Base-by-base conservation (phyloP, 1,140 invertebrate genomes). In the Lucilia sericata region DNA sequence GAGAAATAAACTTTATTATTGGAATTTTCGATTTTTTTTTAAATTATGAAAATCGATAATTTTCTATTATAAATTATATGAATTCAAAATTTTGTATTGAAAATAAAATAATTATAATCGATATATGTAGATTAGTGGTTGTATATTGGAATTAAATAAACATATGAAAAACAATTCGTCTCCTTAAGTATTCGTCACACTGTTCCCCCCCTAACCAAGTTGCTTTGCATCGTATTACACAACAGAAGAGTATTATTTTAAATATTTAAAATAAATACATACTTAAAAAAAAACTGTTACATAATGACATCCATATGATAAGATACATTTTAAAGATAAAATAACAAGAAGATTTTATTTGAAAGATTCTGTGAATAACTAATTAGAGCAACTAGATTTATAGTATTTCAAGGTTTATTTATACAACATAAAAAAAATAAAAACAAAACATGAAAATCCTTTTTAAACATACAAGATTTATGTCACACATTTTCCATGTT, bases 381-480 rank as follows among this genome's bases (percentile, higher is more conserved):
- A 70, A 70, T 70, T 70, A 70, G 65, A 70, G 65, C 19, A 70
- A 70, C 65, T 70, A 70, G 65, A 70, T 70, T 70, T 70, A 70
- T 70, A 21, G 65, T 70, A 70, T 70, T 70, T 70, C n/a, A 70
- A 70, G 65, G 65, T 70, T 70, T 70, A 70, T 70, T 70, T 70
- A 21, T 21, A 70, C 19, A 70, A 30, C 25, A 30, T 30, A 8
- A 70, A 1, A n/a, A 17, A 70, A 10, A 19, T 5, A 9, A 70
- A 21, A 19, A 70, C 17, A 70, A 55, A 70, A 70, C 65, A 70
- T 70, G 65, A 70, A 70, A 70, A 70, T 70, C 65, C 65, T 70
- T 70, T 70, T 70, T 70, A 60, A 19, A 10, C 19, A 21, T 21
- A 21, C 65, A 70, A 70, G 65, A 70, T 70, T 70, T 70, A 70